Base-by-base conservation (phyloP, 37 sponge, comb jelly and placozoan genomes). In the Oscarella lobularis region DNA sequence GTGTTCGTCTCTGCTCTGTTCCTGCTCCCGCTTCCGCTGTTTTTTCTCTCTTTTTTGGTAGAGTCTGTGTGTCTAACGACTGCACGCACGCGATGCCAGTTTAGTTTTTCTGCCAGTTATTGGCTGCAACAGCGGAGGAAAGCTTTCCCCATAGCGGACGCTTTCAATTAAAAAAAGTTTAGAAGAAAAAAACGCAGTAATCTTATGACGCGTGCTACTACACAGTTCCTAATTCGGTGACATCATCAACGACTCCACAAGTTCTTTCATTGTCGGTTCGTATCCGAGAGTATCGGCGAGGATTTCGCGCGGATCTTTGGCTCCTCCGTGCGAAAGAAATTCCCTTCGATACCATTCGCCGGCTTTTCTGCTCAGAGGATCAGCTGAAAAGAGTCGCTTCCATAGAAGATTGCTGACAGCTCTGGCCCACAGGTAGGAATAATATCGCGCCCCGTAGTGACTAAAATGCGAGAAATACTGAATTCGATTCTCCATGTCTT, bases 351-450 rank as follows among this genome's bases (percentile, higher is more conserved):
- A 85, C 34, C 36, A 54, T 38, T 80, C 79, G 0, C 93, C 94
- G 1, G 65, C 81, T 2, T 0, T 73, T 48, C 77, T 67, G 29
- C 82, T 88, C 65, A 96, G 88, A 0, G 93, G 98, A 76, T 96
- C 74, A 3, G 73, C 73, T 3, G 37, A 3, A 74, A 96, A 96
- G 38, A 83, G 83, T 2, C 82, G 67, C 31, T 78, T 77, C 90
- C 95, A 96, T 0, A 96, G 78, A 31, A 96, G 81, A 14, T 79
- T 79, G 20, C 92, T 89, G 0, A 90, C 80, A 66, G 98, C 90
- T 35, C 84, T 75, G 1, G 93, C 78, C 93, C 93, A 92, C 27
- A 85, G 75, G 66, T 96, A 96, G 6, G 94, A 93, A 66, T 93
- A 96, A 67, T 96, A 96, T 41, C 72, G 78, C 30, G 83, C 86